Evolutionary conservation across 2,888 invertebrate genomes (phyloP).

Genomic region (Tipula confusa): DNA sequence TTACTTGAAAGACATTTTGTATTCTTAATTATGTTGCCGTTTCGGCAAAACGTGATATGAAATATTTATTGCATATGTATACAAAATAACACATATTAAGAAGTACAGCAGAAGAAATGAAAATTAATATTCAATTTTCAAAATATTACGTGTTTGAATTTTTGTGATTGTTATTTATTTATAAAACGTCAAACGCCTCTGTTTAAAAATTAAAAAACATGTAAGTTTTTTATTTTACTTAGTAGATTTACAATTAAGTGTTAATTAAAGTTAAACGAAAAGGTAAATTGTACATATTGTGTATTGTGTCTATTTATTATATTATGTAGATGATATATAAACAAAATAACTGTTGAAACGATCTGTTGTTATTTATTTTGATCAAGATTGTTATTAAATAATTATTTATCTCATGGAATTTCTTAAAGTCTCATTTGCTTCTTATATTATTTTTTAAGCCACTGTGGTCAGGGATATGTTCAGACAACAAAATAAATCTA

Average conservation of each 20-base stretch:
- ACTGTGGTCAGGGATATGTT: no score
- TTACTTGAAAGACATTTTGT: background rate
- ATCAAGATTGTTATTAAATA: background rate
- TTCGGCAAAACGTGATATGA: background rate
- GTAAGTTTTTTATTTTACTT: background rate
- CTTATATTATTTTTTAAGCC: no score
- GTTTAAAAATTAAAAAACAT: background rate
- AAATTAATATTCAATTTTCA: background rate
- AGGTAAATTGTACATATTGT: background rate
- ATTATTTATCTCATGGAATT: background rate
- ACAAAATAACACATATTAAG: background rate
- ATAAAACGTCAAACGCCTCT: background rate
- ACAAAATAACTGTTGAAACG: background rate
- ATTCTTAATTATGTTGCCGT: background rate
- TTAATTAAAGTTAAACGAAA: slow-evolving; percentile 3
- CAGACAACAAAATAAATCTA: no score
- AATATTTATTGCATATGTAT: background rate
- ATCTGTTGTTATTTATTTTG: background rate
- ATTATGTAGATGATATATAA: background rate
- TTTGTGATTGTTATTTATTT: background rate
- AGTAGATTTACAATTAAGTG: background rate
- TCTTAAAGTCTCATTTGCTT: no score
- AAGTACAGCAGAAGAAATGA: background rate
- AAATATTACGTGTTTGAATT: background rate
- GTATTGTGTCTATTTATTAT: background rate